A percentile compares a stretch with the other conserved stretches of the same genome.
phyloP scores from a whole-genome alignment of 2,113 vertebrate genomes.

The Garra rufa region DNA sequence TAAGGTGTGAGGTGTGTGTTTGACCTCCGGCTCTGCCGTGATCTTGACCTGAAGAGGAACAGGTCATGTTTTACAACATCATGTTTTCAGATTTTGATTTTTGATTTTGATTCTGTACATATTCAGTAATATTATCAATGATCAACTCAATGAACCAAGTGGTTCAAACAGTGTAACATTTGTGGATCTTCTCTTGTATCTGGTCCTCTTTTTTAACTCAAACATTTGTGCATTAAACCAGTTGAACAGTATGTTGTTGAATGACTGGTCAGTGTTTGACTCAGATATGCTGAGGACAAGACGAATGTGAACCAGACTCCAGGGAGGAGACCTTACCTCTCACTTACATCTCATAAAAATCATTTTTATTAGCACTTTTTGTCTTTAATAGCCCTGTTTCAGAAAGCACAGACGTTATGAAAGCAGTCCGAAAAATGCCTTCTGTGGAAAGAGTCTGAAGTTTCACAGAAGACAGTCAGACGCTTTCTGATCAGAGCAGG shows the following conservation, averaged over 20 bases:
- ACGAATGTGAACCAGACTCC: conserved; percentile 51
- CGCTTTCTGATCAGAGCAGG: conserved; percentile 66
- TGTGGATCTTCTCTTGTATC: neutral
- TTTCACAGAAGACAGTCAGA: conserved; percentile 57
- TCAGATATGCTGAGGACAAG: conserved; percentile 61
- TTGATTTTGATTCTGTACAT: too few species aligned
- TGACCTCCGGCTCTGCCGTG: conserved; percentile 36
- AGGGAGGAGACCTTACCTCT: conserved; percentile 64
- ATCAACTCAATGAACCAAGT: too few species aligned
- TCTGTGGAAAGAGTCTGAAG: conserved; percentile 47
- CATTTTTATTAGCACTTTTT: conserved; percentile 75
- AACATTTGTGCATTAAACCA: neutral
- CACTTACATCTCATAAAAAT: conserved; percentile 72
- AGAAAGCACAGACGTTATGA: conserved; percentile 54
- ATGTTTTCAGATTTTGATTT: neutral
- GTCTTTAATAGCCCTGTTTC: conserved; percentile 66
- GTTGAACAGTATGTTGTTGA: neutral
- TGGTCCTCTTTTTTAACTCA: neutral
- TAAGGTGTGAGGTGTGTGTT: conserved; percentile 64
- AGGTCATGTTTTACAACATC: neutral
- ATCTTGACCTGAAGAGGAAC: conserved; percentile 2
- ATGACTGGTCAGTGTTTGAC: neutral
- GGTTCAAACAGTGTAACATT: too few species aligned
- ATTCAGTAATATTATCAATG: neutral
- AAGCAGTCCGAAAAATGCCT: conserved; percentile 53